Base-by-base conservation (phyloP, 2,113 vertebrate species). In the Oryzias celebensis region DNA sequence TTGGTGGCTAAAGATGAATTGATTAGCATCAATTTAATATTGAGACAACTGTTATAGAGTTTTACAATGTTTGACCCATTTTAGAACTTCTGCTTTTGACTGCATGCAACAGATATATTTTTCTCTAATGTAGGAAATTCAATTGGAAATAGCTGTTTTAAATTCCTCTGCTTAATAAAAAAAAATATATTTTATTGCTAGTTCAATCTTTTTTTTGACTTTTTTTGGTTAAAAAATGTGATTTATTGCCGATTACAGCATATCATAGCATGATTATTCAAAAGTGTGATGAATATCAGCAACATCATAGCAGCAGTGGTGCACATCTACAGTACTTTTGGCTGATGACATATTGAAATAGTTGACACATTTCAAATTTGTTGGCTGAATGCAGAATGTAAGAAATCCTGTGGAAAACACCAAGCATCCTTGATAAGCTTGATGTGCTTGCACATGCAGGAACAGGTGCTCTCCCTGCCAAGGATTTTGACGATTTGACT, bases 401-500 rank as follows among this genome's bases (percentile, higher is more conserved):
- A 20, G 26, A 17, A 45, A 18, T 58, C 26, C 66, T 64, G 48
- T 24, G 60, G 14, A 62, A 65, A 74, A 64, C 55, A 49, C 17
- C 17, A 59, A 24, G 4, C 15, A 1, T 49, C 51, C 55, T 60
- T 65, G 54, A 74, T 52, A 64, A 65, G 61, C 36, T 36, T 10
- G 36, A 68, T 15, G 1, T 12, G 14, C 20, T 18, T 28, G 12
- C n/a, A 23, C 47, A 23, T 51, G 60, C 54, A 31, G 63, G 16
- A 62, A 60, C 58, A 71, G 47, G 57, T 69, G 26, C 52, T 18
- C 42, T 23, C 13, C 36, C 22, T 68, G 60, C 53, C 58, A 68
- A 57, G 26, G 46, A 68, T 59, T 42, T 36, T 75, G 59, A 68
- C 22, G 17, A 53, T 64, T 59, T 71, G 59, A 78, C 31, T 53